Conservation (phyloP, 1,140 invertebrate genomes). For the Anadara kagoshimensis region DNA sequence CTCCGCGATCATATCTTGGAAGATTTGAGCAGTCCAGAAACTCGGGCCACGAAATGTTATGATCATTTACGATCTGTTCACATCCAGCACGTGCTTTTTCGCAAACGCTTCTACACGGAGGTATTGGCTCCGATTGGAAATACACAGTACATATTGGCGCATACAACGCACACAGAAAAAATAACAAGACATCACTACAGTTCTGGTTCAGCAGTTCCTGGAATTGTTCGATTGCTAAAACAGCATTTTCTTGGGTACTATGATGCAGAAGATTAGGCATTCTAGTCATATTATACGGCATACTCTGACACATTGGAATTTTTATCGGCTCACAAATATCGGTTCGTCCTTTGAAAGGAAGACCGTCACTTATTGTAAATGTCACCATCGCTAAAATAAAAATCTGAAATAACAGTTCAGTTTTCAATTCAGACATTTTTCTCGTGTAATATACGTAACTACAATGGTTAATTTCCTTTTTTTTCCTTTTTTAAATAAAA, state of each 20-base stretch:
- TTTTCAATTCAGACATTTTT: too few species aligned
- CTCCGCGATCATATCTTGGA: slow-evolving; percentile 66
- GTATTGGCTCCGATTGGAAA: slow-evolving; percentile 65
- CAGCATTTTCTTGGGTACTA: slow-evolving; percentile 70
- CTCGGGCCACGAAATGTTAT: slow-evolving; percentile 68
- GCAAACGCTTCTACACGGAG: slow-evolving; percentile 67
- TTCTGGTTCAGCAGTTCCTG: slow-evolving; percentile 60
- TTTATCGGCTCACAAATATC: slow-evolving; percentile 69
- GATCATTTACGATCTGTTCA: slow-evolving; percentile 65
- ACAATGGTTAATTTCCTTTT: too few species aligned
- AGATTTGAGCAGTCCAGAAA: slow-evolving; percentile 60
- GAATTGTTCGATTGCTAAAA: slow-evolving; percentile 67
- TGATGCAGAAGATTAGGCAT: slow-evolving; percentile 73
- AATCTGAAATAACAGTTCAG: too few species aligned
- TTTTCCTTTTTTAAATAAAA: too few species aligned
- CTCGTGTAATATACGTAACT: too few species aligned
- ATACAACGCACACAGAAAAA: slow-evolving; percentile 70
- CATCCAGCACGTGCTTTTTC: slow-evolving; percentile 61
- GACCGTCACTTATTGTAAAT: too few species aligned
- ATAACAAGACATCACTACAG: slow-evolving; percentile 67
- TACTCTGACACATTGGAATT: slow-evolving; percentile 68
- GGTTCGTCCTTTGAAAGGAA: slow-evolving; percentile 27
- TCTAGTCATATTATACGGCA: slow-evolving; percentile 71
- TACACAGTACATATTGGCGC: slow-evolving; percentile 67
- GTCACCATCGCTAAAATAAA: too few species aligned